These are phyloP conservation scores for Fopius arisanus DNA, from an alignment of 1,140 invertebrate genomes.

Conservation along the genomic window DNA sequence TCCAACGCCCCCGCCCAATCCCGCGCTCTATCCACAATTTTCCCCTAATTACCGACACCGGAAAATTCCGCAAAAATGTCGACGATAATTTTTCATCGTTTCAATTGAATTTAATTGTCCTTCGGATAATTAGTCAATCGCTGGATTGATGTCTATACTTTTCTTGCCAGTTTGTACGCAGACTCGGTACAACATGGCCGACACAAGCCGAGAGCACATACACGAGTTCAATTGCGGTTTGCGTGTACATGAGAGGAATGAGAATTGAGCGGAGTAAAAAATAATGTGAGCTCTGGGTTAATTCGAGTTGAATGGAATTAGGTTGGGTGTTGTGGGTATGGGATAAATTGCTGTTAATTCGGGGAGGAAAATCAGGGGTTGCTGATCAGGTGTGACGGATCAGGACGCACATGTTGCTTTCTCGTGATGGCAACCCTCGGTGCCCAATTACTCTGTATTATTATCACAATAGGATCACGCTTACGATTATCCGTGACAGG, in stretches of 20 bases:
- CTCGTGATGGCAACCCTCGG: constrained; percentile 15
- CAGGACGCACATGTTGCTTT: constrained; percentile 32
- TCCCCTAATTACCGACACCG: too few relatives aligned
- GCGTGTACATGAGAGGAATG: not conserved
- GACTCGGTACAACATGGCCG: constrained; percentile 41
- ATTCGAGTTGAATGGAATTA: constrained; percentile 1
- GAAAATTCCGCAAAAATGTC: too few relatives aligned
- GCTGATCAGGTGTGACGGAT: constrained; percentile 32
- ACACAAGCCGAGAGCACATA: constrained; percentile 23
- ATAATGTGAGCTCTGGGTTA: not conserved
- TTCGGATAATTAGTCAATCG: too few relatives aligned
- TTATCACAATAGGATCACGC: constrained; percentile 36
- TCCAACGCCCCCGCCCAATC: too few relatives aligned
- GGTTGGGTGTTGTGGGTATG: not conserved
- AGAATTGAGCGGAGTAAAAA: not conserved
- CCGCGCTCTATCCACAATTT: too few relatives aligned
- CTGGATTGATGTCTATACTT: not conserved
- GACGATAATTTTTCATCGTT: too few relatives aligned
- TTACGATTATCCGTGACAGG: constrained; percentile 17
- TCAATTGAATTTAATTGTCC: too few relatives aligned
- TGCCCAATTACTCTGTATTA: constrained; percentile 34
- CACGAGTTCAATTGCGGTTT: not conserved
- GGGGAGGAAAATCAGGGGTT: not conserved
- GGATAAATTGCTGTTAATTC: constrained; percentile 3
- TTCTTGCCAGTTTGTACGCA: constrained; percentile 26